These are phyloP conservation scores for Adoxophyes honmai DNA, from an alignment of 1,140 invertebrate genomes.

Conservation along the genomic window DNA sequence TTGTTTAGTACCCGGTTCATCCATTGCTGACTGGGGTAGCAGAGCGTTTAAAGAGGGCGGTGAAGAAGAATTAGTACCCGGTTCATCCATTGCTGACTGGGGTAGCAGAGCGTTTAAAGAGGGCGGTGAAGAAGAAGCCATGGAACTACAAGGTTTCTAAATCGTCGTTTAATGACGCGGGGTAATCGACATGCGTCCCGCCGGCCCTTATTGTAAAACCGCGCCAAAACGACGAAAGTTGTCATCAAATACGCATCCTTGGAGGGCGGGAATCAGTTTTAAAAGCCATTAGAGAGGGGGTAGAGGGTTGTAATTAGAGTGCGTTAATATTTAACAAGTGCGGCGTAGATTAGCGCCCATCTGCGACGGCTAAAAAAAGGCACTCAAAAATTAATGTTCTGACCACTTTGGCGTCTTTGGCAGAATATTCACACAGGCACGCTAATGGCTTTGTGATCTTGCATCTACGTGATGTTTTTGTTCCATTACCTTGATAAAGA, in stretches of 20 bases:
- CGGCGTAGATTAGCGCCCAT: slow-evolving; percentile 67
- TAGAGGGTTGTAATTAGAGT: slow-evolving; percentile 66
- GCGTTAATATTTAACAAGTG: slow-evolving; percentile 77
- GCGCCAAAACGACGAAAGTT: slow-evolving; percentile 53
- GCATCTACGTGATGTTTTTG: neutral
- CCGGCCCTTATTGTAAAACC: slow-evolving; percentile 20
- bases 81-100: neutral
- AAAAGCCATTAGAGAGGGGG: slow-evolving; percentile 71
- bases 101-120: neutral
- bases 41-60: neutral
- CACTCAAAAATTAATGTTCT: slow-evolving; percentile 66
- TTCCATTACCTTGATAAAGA: slow-evolving; percentile 9
- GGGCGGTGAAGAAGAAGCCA: neutral
- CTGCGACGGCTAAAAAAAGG: slow-evolving; percentile 59
- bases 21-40: neutral
- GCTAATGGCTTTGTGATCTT: slow-evolving; percentile 56
- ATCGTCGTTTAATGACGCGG: slow-evolving; percentile 6
- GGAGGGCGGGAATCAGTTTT: slow-evolving; percentile 73
- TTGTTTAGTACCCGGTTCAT: neutral
- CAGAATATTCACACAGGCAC: neutral
- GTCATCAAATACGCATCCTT: slow-evolving; percentile 76
- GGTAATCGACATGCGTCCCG: neutral
- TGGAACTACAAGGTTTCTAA: neutral
- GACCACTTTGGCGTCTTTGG: slow-evolving; percentile 46
- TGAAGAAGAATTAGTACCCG: neutral